Evolutionary conservation across 2,113 vertebrate species (phyloP), one percentile per base, ranked within the genome.

Genomic region (Alosa alosa): DNA sequence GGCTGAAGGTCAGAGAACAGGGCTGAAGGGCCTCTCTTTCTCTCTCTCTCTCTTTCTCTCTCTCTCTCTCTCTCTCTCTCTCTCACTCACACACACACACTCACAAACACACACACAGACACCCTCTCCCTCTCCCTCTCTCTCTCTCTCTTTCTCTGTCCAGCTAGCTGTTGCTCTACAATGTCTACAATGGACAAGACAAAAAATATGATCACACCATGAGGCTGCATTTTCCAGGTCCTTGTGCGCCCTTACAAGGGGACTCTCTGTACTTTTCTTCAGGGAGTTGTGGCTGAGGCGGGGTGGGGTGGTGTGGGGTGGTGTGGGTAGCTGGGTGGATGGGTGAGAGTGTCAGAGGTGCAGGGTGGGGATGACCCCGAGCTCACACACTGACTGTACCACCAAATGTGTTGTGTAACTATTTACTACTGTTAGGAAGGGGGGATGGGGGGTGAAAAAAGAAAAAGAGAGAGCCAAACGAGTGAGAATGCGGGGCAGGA

Each of bases 201-300:
- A 50, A 9, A 93, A 92, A 95, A 91, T 88, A 92, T 90, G 87
- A 90, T 90, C 90, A 94, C 88, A 85, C 87, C 92, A 92, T 93
- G 90, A 92, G 92, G 89, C 88, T 85, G 88, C 89, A 90, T 94
- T 92, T 94, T 89, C 93, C 91, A 90, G 92, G 90, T 92, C 92
- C 93, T 92, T 93, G 93, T 94, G 91, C 92, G 91, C 88, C 84
- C 87, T 89, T 89, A 94, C 93, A 95, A 93, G 41, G 91, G 90
- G 90, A 91, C 89, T 81, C 93, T 93, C 93, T 95, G 93, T 95
- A 90, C 90, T 90, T 89, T 92, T 84, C 82, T 89, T 82, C 55
- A 60, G 89, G 88, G 89, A 90, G 89, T 86, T 86, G 31, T 83
- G 39, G 64, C 60, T 83, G 84, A 88, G 86, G 84, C 89, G 86